Evolutionary conservation across 2,113 vertebrate genomes (phyloP), one percentile per base, ranked within the genome.

Genomic region (Heterotis niloticus): DNA sequence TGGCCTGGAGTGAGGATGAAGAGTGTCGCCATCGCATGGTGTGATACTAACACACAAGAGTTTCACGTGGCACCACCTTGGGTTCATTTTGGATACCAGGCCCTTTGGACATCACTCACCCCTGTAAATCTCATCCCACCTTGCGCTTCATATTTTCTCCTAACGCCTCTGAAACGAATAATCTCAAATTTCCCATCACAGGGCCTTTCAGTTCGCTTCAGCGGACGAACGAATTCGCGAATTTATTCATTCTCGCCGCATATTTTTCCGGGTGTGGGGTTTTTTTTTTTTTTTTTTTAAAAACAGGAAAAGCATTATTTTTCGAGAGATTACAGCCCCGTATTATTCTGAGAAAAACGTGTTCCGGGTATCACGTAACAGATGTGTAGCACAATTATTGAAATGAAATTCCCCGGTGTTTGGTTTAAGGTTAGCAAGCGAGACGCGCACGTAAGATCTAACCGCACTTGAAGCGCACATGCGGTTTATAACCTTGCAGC

Each of bases 21-120:
- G 72, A 84, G 88, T 92, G 89, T 86, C 76, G 84, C 85, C 44
- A 10, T 87, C 86, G 89, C 92, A 93, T 91, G 85, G 79, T 85
- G 88, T 94, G 89, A 87, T 81, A 80, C 91, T 93, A 91, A 92
- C 90, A 52, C 0, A 82, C 62, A 24, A 18, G 66, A 1, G 54
- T 56, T 1, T 11, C 64, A 60, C 52, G 11, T 14, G 16, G 23
- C 13, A 28, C 67, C 28, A 62, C 59, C 57, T 59, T 10, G 57
- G 9, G 57, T n/a, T n/a, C 34, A 44, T 44, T 44, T 44, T 7
- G 34, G 34, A 66, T 66, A 23, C 1, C 16, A 1, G 64, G 23
- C 0, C 4, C 28, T 18, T 5, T 11, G 74, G 10, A 10, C 17
- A 29, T 34, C 54, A 17, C 17, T 67, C 76, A 54, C 70, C 70